These are phyloP conservation scores for Gopherus evgoodei DNA, from an alignment of 2,113 vertebrate genomes.

Conservation along the genomic window DNA sequence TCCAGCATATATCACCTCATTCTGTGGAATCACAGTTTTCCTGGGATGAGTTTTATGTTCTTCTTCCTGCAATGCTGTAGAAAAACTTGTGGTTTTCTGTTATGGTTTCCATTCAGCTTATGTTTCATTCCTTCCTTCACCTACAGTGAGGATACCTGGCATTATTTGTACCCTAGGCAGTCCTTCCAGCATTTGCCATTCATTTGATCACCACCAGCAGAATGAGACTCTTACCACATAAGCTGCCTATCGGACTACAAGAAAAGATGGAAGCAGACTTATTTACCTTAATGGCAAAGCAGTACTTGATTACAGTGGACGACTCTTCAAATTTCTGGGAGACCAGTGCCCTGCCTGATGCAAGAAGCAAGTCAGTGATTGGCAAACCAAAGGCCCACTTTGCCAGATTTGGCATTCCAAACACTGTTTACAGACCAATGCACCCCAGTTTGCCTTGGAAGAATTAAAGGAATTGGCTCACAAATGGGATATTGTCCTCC, in stretches of 20 bases:
- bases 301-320: background rate
- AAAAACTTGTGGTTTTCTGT: background rate
- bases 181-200: background rate
- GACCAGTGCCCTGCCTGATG: background rate
- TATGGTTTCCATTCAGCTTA: background rate
- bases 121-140: background rate
- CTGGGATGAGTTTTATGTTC: background rate
- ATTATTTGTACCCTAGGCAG: background rate
- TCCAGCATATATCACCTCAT: background rate
- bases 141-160: background rate
- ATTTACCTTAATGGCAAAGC: background rate
- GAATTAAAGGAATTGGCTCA: background rate
- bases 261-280: background rate
- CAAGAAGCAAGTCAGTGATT: background rate
- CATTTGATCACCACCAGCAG: too few relatives aligned
- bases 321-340: background rate
- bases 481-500: background rate
- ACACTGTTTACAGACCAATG: background rate
- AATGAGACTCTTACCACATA: background rate
- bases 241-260: too few relatives aligned
- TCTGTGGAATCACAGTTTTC: background rate
- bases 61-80: background rate
- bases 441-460: background rate
- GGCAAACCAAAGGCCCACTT: background rate
- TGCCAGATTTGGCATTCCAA: background rate